These are phyloP conservation scores for Druceiella hillmani DNA, from an alignment of 2,888 invertebrate species.

Conservation along the genomic window DNA sequence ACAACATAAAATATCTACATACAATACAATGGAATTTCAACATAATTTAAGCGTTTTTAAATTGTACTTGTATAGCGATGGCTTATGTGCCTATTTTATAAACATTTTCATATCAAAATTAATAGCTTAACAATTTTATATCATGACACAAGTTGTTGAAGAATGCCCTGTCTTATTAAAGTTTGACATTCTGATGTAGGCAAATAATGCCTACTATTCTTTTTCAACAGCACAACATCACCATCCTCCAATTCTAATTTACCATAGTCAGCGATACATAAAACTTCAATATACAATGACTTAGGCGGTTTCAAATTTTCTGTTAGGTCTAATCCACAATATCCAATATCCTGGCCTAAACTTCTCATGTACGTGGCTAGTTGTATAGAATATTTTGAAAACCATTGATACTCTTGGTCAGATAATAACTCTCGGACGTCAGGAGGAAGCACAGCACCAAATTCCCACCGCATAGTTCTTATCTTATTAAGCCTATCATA, in stretches of 20 bases:
- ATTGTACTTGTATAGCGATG: too few species aligned
- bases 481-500: conserved; percentile 78
- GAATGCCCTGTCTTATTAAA: conserved; percentile 82
- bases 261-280: conserved; percentile 87
- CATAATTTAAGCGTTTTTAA: too few species aligned
- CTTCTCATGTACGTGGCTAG: conserved; percentile 87
- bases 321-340: conserved; percentile 77
- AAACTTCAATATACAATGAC: conserved; percentile 85
- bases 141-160: conserved; percentile 70
- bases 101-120: too few species aligned
- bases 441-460: conserved; percentile 84
- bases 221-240: conserved; percentile 80
- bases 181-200: conserved; percentile 87
- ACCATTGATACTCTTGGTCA: conserved; percentile 82
- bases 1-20: too few species aligned
- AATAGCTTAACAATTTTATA: too few species aligned
- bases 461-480: conserved; percentile 89
- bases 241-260: conserved; percentile 93
- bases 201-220: conserved; percentile 86
- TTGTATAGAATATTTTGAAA: conserved; percentile 79
- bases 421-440: conserved; percentile 78
- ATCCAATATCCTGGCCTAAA: conserved; percentile 66
- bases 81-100: too few species aligned
- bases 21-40: too few species aligned
- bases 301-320: conserved; percentile 89